A percentile compares a stretch with the other conserved stretches of the same genome.
Conservation (phyloP, 1,140 invertebrate species). For the Drosophila ambigua region DNA sequence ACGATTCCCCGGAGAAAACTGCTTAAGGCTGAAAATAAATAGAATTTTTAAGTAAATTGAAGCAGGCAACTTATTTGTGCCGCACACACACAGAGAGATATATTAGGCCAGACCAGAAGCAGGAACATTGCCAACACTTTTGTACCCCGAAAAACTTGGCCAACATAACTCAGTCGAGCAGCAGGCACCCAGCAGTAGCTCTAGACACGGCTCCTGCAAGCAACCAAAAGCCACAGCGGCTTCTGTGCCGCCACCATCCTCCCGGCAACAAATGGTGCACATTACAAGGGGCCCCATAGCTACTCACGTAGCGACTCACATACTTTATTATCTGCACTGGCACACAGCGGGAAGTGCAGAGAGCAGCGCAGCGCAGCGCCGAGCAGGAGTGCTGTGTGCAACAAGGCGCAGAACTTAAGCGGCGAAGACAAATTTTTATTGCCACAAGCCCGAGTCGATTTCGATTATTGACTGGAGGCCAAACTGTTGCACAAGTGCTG, state of each 20-base stretch:
- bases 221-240: slow-evolving; percentile 29
- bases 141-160: slow-evolving; percentile 63
- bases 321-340: slow-evolving; percentile 49
- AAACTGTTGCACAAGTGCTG: slow-evolving; percentile 56
- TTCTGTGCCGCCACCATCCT: slow-evolving; percentile 18
- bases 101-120: slow-evolving; percentile 8
- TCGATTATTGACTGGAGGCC: slow-evolving; percentile 65
- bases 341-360: not conserved
- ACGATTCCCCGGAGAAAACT: slow-evolving; percentile 28
- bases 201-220: slow-evolving; percentile 24
- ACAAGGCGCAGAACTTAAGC: slow-evolving; percentile 74
- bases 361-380: too few species aligned
- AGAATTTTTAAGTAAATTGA: slow-evolving; percentile 78
- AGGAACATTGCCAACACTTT: slow-evolving; percentile 65
- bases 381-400: slow-evolving; percentile 52
- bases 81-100: slow-evolving; percentile 17
- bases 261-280: slow-evolving; percentile 47
- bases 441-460: slow-evolving; percentile 66
- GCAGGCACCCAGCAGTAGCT: slow-evolving; percentile 9
- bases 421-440: slow-evolving; percentile 67
- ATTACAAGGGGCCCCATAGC: slow-evolving; percentile 50
- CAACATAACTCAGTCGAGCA: slow-evolving; percentile 66
- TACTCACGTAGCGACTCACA: slow-evolving; percentile 50
- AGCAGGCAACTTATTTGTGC: slow-evolving; percentile 62
- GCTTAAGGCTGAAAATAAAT: slow-evolving; percentile 70